Evolutionary conservation across 2,113 vertebrate species (phyloP).

Genomic region (Phasianus colchicus): DNA sequence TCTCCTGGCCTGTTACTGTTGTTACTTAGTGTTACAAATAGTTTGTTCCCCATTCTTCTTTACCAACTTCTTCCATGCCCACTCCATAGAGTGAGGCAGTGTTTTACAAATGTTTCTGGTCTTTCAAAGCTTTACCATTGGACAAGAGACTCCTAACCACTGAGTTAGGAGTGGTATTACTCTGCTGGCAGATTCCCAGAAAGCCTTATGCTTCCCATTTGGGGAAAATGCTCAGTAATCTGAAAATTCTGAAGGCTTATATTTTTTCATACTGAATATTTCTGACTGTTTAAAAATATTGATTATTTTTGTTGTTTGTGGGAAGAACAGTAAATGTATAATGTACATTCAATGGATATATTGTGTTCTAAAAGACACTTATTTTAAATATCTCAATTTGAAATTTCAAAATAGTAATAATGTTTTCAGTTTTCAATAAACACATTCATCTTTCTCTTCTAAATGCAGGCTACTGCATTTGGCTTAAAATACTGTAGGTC

Average conservation of each 20-base stretch:
- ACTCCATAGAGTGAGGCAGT: rapidly evolving
- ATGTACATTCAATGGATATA: background rate
- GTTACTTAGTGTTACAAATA: background rate
- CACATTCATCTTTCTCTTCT: rapidly evolving
- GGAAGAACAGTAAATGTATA: background rate
- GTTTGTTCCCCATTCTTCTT: background rate
- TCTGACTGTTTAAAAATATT: background rate
- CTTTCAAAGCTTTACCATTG: background rate
- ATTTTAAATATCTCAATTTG: background rate
- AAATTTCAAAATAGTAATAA: background rate
- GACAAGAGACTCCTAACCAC: background rate
- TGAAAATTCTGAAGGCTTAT: background rate
- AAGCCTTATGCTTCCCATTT: background rate
- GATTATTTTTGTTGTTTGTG: background rate
- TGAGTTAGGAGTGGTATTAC: background rate
- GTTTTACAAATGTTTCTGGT: background rate
- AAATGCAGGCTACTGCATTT: background rate
- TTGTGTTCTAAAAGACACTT: background rate
- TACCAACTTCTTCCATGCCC: background rate
- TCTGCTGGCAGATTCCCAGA: background rate
- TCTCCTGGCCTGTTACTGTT: background rate
- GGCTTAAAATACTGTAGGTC: background rate
- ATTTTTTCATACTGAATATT: background rate
- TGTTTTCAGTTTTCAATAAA: background rate
- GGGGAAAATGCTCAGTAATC: background rate